Evolutionary conservation across 2,797 vertebrate genomes (phyloP), one percentile per base, ranked within the genome.

Genomic region (Melanotaenia maccullochi): DNA sequence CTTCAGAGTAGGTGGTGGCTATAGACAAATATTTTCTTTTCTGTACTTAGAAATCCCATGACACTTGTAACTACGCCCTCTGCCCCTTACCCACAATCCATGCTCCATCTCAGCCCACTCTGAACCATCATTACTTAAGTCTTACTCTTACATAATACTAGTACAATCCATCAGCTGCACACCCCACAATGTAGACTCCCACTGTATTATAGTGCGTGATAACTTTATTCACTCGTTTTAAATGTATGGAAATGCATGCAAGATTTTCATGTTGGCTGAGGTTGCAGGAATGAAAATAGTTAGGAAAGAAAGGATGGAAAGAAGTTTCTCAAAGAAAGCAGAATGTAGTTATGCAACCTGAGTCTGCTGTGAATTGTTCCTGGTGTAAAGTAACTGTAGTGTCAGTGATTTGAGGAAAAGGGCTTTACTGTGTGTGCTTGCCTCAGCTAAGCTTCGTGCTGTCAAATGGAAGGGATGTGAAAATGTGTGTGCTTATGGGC

Each of bases 61-160:
- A 65, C 51, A 52, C 54, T 62, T 83, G 24, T 75, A 64, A 80
- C 81, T 66, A 65, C n/a, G 60, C 73, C 47, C 61, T 67, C 42
- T 71, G 57, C 28, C 73, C 70, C 71, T 35, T 49, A 60, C 67
- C 25, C 55, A 65, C 49, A 77, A 74, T 61, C 70, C 73, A 28
- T 71, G 57, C 66, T 76, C 47, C 44, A 52, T 68, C 67, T 74
- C 64, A 82, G 44, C 75, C 60, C 62, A 66, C 84, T 72, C 60
- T 76, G 49, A 71, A 54, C 66, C 63, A 71, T 85, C 74, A 82
- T 85, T 87, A 85, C 82, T 78, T 55, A 44, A 52, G 76, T 85
- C 81, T 85, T 76, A 78, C 52, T 51, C 60, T 89, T 89, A 87
- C 40, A 68, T 87, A 87, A 90, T 28, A 24, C 62, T 24, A 22